Percentiles rank a stretch among this genome's conserved stretches.
These are phyloP conservation scores for Acromyrmex echinatior DNA, from an alignment of 1,140 invertebrate species.

Conservation along the genomic window DNA sequence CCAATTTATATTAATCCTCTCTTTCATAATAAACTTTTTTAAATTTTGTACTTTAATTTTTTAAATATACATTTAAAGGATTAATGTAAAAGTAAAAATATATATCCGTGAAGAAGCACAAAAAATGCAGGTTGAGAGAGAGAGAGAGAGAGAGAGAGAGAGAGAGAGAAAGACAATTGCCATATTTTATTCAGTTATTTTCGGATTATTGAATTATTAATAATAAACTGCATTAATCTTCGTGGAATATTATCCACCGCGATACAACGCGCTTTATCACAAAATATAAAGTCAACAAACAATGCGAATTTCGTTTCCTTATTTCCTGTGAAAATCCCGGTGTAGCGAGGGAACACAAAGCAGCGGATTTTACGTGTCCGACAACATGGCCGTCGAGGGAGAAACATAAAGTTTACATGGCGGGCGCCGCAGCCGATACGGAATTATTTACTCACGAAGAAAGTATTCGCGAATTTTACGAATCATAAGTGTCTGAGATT, in stretches of 20 bases:
- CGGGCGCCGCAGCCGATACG: constrained; percentile 38
- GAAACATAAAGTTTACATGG: constrained; percentile 48
- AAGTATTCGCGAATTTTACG: constrained; percentile 60
- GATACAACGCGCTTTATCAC: neutral
- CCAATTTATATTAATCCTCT: constrained; percentile 4
- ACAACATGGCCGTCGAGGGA: constrained; percentile 51
- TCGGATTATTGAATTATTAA: constrained; percentile 26
- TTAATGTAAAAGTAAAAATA: neutral
- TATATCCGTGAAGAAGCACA: neutral
- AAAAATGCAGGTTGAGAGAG: neutral
- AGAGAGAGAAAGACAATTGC: neutral
- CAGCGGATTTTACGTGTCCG: constrained; percentile 51
- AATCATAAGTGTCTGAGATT: constrained; percentile 64
- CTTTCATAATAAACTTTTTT: neutral
- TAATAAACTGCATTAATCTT: constrained; percentile 10
- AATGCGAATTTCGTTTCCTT: constrained; percentile 60
- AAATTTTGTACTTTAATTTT: neutral
- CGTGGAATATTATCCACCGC: neutral
- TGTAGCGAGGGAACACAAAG: constrained; percentile 48
- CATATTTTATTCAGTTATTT: neutral
- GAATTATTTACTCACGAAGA: constrained; percentile 59
- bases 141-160: too few relatives aligned
- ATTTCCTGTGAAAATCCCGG: constrained; percentile 50
- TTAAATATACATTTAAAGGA: neutral
- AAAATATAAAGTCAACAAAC: constrained; percentile 56